Evolutionary conservation across 1,140 invertebrate species (phyloP).

Genomic region (Anoplolepis gracilipes): DNA sequence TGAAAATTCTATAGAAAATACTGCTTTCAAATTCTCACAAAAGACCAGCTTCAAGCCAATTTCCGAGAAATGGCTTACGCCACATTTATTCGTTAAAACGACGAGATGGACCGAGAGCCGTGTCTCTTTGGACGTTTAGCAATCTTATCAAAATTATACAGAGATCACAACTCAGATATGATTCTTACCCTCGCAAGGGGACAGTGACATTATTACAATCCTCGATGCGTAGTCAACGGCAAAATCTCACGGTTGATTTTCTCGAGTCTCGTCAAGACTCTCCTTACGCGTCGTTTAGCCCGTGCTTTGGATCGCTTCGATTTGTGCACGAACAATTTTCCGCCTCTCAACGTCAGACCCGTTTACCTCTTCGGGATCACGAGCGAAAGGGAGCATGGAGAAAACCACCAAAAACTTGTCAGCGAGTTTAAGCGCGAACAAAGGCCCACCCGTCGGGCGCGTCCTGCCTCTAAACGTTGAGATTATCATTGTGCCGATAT

Average conservation of each 20-base stretch:
- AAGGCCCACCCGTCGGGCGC: constrained; percentile 53
- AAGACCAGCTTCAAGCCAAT: neutral
- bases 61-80: constrained; percentile 22
- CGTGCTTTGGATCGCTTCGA: constrained; percentile 56
- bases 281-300: constrained; percentile 66
- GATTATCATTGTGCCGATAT: constrained; percentile 82
- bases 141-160: constrained; percentile 51
- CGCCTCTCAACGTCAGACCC: constrained; percentile 76
- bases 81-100: constrained; percentile 40
- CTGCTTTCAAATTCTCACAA: neutral
- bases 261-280: constrained; percentile 13
- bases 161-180: constrained; percentile 36
- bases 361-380: constrained; percentile 58
- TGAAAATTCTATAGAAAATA: constrained; percentile 13
- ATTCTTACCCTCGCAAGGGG: constrained; percentile 1
- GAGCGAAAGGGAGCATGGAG: constrained; percentile 27
- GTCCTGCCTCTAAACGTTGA: constrained; percentile 67
- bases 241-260: constrained; percentile 52
- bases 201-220: neutral
- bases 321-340: constrained; percentile 76
- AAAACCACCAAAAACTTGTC: constrained; percentile 72
- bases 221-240: constrained; percentile 29
- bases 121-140: neutral
- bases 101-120: neutral
- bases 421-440: constrained; percentile 70